phyloP scores from a whole-genome alignment of 2,797 vertebrate species.

The Sitta carolinensis region DNA sequence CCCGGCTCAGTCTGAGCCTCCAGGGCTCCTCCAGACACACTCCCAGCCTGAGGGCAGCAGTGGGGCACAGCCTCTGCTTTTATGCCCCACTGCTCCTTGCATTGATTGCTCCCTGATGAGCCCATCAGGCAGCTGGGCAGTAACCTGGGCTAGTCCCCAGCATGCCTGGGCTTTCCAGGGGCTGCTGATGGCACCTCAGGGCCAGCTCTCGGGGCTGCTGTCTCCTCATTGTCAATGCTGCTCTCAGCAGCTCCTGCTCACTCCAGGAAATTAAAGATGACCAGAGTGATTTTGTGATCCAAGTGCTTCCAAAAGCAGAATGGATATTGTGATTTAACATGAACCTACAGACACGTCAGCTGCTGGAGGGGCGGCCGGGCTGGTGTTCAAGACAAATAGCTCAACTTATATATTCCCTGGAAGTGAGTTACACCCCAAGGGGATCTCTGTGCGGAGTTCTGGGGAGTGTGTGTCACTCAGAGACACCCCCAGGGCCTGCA shows the following conservation, averaged over 20 bases:
- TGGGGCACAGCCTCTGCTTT: rapidly evolving
- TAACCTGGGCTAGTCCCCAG: background rate
- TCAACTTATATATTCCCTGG: background rate
- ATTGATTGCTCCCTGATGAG: background rate
- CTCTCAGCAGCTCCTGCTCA: background rate
- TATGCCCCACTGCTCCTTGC: background rate
- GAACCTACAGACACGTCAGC: background rate
- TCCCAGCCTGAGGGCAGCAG: rapidly evolving
- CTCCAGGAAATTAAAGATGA: background rate
- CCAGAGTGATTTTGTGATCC: background rate
- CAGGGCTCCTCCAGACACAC: rapidly evolving
- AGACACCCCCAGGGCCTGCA: background rate
- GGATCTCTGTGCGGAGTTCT: rapidly evolving
- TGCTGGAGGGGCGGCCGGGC: background rate
- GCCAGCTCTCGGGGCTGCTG: background rate
- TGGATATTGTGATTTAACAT: background rate
- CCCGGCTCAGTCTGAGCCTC: background rate
- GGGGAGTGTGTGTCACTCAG: background rate
- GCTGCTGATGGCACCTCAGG: background rate
- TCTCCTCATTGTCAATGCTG: rapidly evolving
- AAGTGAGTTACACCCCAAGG: background rate
- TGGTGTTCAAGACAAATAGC: background rate
- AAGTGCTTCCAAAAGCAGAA: background rate
- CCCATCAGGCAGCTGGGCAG: background rate
- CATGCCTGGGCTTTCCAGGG: background rate